A percentile compares a stretch with the other conserved stretches of the same genome.
Evolutionary conservation across 2,113 vertebrate genomes (phyloP).

Genomic region (Psittacara wagleri): DNA sequence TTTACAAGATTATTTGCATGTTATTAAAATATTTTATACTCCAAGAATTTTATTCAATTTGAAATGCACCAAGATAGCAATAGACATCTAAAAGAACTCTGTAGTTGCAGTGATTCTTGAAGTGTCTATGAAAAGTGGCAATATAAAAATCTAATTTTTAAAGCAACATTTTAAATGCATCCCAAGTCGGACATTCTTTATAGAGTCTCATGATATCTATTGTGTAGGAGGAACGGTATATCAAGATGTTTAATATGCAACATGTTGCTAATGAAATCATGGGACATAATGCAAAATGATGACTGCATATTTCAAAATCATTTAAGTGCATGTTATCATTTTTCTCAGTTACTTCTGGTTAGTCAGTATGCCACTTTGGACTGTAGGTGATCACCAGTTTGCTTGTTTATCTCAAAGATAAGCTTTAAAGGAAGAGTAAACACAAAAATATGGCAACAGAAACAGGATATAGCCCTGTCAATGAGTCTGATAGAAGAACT

Average conservation of each 20-base stretch:
- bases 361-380: conserved; percentile 36
- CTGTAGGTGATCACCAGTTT: neutral
- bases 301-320: neutral
- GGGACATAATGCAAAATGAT: neutral
- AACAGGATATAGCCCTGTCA: neutral
- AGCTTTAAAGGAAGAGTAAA: neutral
- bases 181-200: neutral
- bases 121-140: neutral
- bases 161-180: neutral
- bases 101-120: conserved; percentile 1
- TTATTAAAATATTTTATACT: conserved; percentile 37
- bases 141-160: neutral
- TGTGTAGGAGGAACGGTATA: neutral
- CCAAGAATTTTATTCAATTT: conserved; percentile 29
- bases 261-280: neutral
- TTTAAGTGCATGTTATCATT: neutral
- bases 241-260: neutral
- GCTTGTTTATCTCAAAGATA: conserved; percentile 29
- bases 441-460: neutral
- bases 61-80: neutral
- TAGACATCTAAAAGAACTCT: conserved; percentile 14
- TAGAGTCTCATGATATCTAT: neutral
- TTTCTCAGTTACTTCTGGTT: neutral
- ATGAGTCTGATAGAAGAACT: neutral
- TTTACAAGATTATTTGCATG: conserved; percentile 42